A percentile compares a stretch with the other conserved stretches of the same genome.
Evolutionary conservation across 2,888 invertebrate genomes (phyloP).

Genomic region (Neria commutata): DNA sequence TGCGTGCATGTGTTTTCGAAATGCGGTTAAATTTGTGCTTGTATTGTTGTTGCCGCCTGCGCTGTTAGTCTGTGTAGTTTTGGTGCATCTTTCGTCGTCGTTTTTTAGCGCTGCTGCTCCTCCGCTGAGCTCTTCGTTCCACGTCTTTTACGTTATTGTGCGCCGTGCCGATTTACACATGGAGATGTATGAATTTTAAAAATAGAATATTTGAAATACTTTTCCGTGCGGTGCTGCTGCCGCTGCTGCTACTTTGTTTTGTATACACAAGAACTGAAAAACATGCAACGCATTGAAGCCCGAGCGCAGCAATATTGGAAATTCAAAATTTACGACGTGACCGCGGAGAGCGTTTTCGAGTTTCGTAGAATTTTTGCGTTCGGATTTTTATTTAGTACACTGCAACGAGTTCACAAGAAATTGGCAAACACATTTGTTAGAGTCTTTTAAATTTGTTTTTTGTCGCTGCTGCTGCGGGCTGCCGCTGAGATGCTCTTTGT

Average conservation of each 20-base stretch:
- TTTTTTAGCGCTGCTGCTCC: no score
- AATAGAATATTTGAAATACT: conserved; percentile 6
- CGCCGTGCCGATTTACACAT: not conserved
- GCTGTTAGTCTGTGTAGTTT: not conserved
- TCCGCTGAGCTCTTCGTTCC: not conserved
- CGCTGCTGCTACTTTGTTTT: not conserved
- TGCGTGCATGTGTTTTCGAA: not conserved
- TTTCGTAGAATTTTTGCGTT: no score
- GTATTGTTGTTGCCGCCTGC: not conserved
- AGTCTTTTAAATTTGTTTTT: no score
- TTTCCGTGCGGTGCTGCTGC: not conserved
- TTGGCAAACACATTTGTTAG: no score
- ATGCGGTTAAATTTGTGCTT: not conserved
- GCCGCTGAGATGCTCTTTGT: not conserved
- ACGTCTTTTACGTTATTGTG: not conserved
- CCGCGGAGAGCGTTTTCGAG: no score
- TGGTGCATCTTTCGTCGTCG: not conserved
- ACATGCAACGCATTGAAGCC: no score
- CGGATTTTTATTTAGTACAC: no score
- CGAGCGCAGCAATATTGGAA: no score
- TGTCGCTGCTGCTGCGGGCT: no score
- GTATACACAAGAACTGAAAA: no score
- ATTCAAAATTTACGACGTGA: no score
- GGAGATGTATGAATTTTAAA: conserved; percentile 7
- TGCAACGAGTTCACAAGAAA: no score